Evolutionary conservation across 2,797 vertebrate species (phyloP).

Genomic region (Neoniphon sammara): DNA sequence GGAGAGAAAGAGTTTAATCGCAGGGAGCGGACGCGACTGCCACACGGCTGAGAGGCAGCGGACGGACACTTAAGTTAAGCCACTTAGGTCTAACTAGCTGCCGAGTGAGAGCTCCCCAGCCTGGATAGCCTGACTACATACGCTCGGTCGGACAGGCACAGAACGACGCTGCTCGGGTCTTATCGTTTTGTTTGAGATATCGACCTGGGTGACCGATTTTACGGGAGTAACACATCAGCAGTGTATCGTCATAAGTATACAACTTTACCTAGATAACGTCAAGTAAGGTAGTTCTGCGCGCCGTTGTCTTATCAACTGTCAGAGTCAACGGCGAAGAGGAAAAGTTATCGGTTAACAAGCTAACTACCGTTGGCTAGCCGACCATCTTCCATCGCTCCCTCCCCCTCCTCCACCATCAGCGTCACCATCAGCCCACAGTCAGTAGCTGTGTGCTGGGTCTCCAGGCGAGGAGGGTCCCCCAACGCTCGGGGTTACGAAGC

Average conservation of each 20-base stretch:
- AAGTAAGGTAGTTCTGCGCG: not conserved
- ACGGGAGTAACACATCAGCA: not conserved
- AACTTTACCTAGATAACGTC: not conserved
- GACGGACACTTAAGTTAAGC: not conserved
- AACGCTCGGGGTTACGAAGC: conserved; percentile 47
- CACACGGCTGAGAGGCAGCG: not conserved
- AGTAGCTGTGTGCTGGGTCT: conserved; percentile 57
- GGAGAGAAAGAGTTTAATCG: not conserved
- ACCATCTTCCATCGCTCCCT: conserved; percentile 66
- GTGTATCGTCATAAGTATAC: fast-evolving
- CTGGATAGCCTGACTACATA: conserved; percentile 45
- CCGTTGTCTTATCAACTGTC: not conserved
- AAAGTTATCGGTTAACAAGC: conserved; percentile 59
- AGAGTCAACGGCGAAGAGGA: conserved; percentile 41
- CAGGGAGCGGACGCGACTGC: conserved; percentile 11
- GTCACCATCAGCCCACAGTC: conserved; percentile 56
- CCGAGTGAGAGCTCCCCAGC: conserved; percentile 22
- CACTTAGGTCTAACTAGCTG: not conserved
- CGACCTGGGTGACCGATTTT: not conserved
- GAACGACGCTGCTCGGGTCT: conserved; percentile 32
- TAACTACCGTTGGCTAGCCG: conserved; percentile 53
- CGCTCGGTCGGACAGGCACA: conserved; percentile 29
- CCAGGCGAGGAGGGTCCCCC: conserved; percentile 52
- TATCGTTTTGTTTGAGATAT: not conserved
- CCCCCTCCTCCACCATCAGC: conserved; percentile 46